Evolutionary conservation across 1,140 invertebrate species (phyloP).

Genomic region (Gonatopus flavifemur): DNA sequence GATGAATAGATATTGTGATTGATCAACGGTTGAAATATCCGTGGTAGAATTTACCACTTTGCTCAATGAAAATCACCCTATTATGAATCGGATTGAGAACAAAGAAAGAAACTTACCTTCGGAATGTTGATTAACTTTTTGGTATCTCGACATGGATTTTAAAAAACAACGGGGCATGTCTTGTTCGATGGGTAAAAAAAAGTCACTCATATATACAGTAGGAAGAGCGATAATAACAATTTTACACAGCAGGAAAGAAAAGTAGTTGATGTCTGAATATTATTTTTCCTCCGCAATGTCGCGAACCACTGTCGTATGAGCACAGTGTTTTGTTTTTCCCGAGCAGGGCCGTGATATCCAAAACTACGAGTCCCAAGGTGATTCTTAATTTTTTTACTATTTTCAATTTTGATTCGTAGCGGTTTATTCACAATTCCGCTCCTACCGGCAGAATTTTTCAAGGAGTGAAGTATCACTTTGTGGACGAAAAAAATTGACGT

Average conservation of each 20-base stretch:
- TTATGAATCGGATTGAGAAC: not conserved
- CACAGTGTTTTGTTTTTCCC: constrained; percentile 16
- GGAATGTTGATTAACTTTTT: constrained; percentile 15
- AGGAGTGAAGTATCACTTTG: too few relatives aligned
- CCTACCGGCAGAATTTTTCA: too few relatives aligned
- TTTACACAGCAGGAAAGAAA: constrained; percentile 4
- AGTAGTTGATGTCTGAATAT: too few relatives aligned
- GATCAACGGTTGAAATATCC: constrained; percentile 16
- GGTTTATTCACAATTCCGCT: too few relatives aligned
- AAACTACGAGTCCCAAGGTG: too few relatives aligned
- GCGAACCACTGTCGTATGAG: constrained; percentile 12
- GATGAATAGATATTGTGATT: constrained; percentile 12
- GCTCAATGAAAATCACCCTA: constrained; percentile 11
- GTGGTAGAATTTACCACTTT: constrained; percentile 19
- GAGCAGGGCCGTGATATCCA: constrained; percentile 19
- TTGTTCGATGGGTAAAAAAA: not conserved
- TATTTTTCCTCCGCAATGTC: constrained; percentile 17
- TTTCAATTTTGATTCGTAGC: too few relatives aligned
- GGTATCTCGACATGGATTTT: constrained; percentile 44
- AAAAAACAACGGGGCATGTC: constrained; percentile 47
- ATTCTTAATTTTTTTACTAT: too few relatives aligned
- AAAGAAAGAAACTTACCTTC: constrained; percentile 33
- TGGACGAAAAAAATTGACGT: too few relatives aligned
- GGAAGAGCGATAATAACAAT: constrained; percentile 1
- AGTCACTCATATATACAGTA: not conserved